Evolutionary conservation across 2,113 vertebrate genomes (phyloP).

Genomic region (Delphinapterus leucas): DNA sequence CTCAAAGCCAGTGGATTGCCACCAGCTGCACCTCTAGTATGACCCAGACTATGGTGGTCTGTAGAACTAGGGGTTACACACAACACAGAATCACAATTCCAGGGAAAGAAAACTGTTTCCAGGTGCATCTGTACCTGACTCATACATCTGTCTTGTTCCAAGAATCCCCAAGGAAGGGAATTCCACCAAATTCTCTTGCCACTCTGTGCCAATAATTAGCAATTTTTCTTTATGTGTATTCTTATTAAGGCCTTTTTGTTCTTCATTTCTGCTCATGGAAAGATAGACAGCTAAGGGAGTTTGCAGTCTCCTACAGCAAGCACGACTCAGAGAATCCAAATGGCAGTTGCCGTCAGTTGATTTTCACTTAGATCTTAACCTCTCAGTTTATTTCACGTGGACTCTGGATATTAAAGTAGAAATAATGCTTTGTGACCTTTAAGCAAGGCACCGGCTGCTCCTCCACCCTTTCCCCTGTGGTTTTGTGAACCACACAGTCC

Average conservation of each 20-base stretch:
- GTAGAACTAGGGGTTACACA: background rate
- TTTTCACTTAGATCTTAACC: background rate
- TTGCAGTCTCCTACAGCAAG: background rate
- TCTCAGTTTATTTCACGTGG: background rate
- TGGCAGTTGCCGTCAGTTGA: background rate
- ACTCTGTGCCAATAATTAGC: background rate
- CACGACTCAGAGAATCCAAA: background rate
- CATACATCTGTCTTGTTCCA: background rate
- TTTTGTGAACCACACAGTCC: background rate
- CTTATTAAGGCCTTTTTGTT: background rate
- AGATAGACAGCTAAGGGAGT: background rate
- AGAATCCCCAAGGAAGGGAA: background rate
- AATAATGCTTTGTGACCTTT: slow-evolving; percentile 31
- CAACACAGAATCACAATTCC: background rate
- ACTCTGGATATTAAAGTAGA: slow-evolving; percentile 8
- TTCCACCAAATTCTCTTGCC: background rate
- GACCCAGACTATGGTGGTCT: background rate
- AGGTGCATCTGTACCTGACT: background rate
- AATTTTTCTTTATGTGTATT: background rate
- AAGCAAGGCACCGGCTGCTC: background rate
- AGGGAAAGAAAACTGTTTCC: background rate
- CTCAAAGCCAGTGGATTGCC: background rate
- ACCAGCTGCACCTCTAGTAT: background rate
- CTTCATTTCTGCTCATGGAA: background rate
- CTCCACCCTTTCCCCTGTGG: slow-evolving; percentile 58